These are phyloP conservation scores for Pterostichus madidus DNA, from an alignment of 2,888 invertebrate genomes.

Conservation along the genomic window DNA sequence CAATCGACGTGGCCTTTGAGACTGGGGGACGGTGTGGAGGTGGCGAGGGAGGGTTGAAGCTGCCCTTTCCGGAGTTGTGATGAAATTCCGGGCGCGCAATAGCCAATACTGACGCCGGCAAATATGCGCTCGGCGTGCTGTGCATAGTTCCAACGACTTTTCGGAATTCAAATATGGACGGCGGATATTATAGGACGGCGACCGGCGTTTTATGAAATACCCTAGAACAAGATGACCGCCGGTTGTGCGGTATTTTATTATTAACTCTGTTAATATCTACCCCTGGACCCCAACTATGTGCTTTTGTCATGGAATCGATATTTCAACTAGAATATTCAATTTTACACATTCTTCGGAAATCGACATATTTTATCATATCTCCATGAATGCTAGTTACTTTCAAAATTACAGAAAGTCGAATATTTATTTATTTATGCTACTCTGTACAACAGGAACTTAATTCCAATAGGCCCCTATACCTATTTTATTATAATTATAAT, in stretches of 20 bases:
- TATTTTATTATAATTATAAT: too few relatives aligned
- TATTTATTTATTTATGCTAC: too few relatives aligned
- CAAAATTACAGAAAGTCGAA: too few relatives aligned
- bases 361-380: not conserved
- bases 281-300: constrained; percentile 5
- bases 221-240: not conserved
- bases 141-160: constrained; percentile 59
- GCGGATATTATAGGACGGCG: constrained; percentile 14
- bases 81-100: constrained; percentile 65
- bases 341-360: not conserved
- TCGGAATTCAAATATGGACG: constrained; percentile 64
- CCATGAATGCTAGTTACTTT: too few relatives aligned
- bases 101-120: constrained; percentile 59
- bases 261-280: constrained; percentile 24
- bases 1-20: constrained; percentile 22
- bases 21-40: not conserved
- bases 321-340: not conserved
- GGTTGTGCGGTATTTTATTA: constrained; percentile 8
- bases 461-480: too few relatives aligned
- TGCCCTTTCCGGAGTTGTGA: constrained; percentile 49
- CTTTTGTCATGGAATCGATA: not conserved
- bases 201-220: not conserved
- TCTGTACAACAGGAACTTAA: too few relatives aligned
- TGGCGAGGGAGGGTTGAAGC: too few relatives aligned
- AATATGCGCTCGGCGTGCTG: constrained; percentile 57